A percentile compares a stretch with the other conserved stretches of the same genome.
Conservation (phyloP, 2,888 invertebrate genomes). For the Endomychus coccineus region DNA sequence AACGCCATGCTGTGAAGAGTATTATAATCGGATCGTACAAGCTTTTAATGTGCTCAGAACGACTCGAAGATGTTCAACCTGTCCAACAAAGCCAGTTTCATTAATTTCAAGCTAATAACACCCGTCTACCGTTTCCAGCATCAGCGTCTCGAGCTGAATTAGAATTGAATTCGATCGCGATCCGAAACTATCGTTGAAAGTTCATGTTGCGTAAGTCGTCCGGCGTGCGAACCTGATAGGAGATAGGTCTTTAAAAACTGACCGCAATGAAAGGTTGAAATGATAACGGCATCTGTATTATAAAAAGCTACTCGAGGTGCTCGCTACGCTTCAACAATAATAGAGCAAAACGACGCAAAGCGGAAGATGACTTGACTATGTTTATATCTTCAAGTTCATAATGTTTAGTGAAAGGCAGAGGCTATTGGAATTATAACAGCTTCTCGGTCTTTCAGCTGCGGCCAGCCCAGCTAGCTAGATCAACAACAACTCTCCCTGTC, state of each 20-base stretch:
- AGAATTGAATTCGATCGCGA: background rate
- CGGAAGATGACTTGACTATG: background rate
- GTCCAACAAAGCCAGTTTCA: no score
- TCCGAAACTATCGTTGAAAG: background rate
- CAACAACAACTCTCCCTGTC: no score
- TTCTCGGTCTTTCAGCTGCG: background rate
- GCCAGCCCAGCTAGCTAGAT: no score
- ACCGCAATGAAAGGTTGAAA: background rate
- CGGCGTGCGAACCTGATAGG: background rate
- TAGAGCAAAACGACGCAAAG: background rate
- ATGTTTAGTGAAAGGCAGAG: conserved; percentile 8
- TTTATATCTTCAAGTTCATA: conserved; percentile 1
- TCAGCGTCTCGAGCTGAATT: background rate
- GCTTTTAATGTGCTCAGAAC: no score
- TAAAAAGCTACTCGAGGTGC: background rate
- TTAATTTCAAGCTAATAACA: no score
- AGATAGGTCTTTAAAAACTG: background rate
- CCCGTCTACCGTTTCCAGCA: no score
- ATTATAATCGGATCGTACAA: no score
- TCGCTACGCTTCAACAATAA: background rate
- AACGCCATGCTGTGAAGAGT: no score
- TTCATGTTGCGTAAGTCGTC: no score
- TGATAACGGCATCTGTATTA: conserved; percentile 1
- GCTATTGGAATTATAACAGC: conserved; percentile 8
- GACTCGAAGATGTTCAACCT: no score